Percentiles rank a stretch among this genome's conserved stretches.
These are phyloP conservation scores for Eunapius fragilis DNA, from an alignment of 37 sponge, comb jelly and placozoan species.

Conservation along the genomic window DNA sequence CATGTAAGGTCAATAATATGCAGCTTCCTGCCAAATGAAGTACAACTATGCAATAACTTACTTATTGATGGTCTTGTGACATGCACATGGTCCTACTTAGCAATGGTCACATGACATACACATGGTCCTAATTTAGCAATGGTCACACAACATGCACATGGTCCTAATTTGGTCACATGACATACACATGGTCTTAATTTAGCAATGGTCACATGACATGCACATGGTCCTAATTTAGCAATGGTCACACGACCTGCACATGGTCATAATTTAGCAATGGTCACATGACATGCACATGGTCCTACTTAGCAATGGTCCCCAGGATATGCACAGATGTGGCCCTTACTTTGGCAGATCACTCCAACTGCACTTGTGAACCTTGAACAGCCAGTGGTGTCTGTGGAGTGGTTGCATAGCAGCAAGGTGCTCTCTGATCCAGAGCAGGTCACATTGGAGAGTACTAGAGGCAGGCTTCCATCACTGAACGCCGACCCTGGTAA, in stretches of 20 bases:
- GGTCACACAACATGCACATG: too few relatives aligned
- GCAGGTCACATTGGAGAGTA: slow-evolving; percentile 22
- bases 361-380: neutral
- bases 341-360: slow-evolving; percentile 39
- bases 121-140: too few relatives aligned
- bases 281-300: neutral
- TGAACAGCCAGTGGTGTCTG: neutral
- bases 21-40: too few relatives aligned
- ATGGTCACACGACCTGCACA: neutral
- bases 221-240: neutral
- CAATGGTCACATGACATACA: too few relatives aligned
- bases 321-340: neutral
- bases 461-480: slow-evolving; percentile 13
- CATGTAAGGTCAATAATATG: too few relatives aligned
- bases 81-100: too few relatives aligned
- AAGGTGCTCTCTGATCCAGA: slow-evolving; percentile 29
- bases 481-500: neutral
- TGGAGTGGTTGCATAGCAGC: neutral
- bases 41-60: too few relatives aligned
- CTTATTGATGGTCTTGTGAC: too few relatives aligned
- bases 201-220: neutral
- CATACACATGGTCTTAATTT: neutral
- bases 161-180: too few relatives aligned
- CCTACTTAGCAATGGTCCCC: neutral
- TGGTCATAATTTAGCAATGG: too few relatives aligned